A percentile compares a stretch with the other conserved stretches of the same genome.
These are phyloP conservation scores for Lasioglossum leucozonium DNA, from an alignment of 2,888 invertebrate species.

Conservation along the genomic window DNA sequence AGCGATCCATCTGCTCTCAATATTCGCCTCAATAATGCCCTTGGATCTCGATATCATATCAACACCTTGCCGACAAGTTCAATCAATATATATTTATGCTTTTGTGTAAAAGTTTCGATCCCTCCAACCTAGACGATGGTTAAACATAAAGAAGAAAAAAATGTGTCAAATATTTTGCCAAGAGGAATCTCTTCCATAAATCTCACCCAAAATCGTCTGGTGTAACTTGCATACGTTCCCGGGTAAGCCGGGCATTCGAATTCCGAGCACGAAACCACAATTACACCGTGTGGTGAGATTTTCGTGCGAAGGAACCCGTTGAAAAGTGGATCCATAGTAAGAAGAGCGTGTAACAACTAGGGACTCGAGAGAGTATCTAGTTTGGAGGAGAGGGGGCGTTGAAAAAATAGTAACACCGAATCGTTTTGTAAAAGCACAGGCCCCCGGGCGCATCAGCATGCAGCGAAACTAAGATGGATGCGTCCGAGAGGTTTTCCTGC, in stretches of 20 bases:
- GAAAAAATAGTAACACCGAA: neutral
- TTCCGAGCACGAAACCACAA: neutral
- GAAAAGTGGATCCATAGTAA: neutral
- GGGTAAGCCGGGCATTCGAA: neutral
- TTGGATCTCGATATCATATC: no score
- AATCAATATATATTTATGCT: no score
- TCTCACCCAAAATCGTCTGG: neutral
- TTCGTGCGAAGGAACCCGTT: neutral
- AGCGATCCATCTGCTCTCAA: neutral
- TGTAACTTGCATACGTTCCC: neutral
- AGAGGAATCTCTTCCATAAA: neutral
- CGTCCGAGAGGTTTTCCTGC: conserved; percentile 54
- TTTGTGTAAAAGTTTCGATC: no score
- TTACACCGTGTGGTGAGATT: neutral
- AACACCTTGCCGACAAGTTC: no score
- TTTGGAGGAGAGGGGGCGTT: neutral
- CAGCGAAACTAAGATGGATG: conserved; percentile 78
- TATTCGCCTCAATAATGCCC: neutral
- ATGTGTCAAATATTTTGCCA: neutral
- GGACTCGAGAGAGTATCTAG: neutral
- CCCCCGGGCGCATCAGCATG: conserved; percentile 75
- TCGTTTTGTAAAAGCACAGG: neutral
- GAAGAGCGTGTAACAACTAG: neutral
- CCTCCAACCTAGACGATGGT: no score
- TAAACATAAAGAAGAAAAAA: neutral